Conservation (phyloP, 2,113 vertebrate genomes). For the Vimba vimba region DNA sequence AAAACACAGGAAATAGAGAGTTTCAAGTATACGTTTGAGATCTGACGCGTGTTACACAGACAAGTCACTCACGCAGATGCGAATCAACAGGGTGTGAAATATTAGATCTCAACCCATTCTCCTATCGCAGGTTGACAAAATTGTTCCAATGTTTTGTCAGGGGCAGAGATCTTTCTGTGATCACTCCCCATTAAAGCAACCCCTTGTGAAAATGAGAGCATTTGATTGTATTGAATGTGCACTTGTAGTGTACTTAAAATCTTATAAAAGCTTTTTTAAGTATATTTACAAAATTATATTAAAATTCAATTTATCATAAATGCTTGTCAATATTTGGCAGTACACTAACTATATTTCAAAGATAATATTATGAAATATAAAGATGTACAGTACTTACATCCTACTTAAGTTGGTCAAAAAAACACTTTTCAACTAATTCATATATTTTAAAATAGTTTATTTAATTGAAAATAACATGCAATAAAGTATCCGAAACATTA, state of each 20-base stretch:
- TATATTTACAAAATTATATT: too few relatives aligned
- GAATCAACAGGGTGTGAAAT: constrained; percentile 30
- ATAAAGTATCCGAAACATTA: too few relatives aligned
- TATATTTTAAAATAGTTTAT: too few relatives aligned
- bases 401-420: too few relatives aligned
- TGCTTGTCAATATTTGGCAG: too few relatives aligned
- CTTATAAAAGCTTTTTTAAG: not conserved
- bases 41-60: not conserved
- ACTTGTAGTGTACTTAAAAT: not conserved
- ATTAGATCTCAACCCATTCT: not conserved
- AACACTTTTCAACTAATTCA: too few relatives aligned
- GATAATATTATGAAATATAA: too few relatives aligned
- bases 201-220: not conserved
- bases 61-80: not conserved
- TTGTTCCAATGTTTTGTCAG: not conserved
- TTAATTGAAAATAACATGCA: too few relatives aligned
- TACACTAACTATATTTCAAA: too few relatives aligned
- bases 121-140: not conserved
- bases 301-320: too few relatives aligned
- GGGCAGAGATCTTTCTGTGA: not conserved
- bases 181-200: not conserved
- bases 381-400: too few relatives aligned
- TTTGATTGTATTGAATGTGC: not conserved
- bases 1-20: not conserved
- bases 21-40: not conserved